Percentiles rank a stretch among this genome's conserved stretches.
phyloP scores from a whole-genome alignment of 2,113 vertebrate genomes.

The Sclerurus mexicanus region DNA sequence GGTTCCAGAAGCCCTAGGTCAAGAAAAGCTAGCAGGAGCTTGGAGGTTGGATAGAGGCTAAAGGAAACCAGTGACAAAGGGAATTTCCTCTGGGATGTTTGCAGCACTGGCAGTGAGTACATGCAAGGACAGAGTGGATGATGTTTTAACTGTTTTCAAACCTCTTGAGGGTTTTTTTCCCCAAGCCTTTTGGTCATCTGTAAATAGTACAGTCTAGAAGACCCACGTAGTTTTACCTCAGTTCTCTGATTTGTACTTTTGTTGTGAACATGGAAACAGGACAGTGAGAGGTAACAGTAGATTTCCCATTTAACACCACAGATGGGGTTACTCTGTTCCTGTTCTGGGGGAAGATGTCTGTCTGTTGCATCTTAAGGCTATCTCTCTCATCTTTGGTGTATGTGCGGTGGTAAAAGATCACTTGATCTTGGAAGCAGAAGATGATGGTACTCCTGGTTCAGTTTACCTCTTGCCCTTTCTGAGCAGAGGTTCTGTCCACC shows the following conservation, averaged over 20 bases:
- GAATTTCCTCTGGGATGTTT: not conserved
- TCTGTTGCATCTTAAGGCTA: not conserved
- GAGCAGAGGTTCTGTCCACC: not conserved
- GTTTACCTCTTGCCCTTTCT: not conserved
- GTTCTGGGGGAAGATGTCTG: not conserved
- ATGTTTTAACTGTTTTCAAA: not conserved
- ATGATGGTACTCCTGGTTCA: not conserved
- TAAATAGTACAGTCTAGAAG: not conserved
- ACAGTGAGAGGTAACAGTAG: not conserved
- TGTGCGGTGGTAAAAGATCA: not conserved
- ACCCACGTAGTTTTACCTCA: not conserved
- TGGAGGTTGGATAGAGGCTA: not conserved
- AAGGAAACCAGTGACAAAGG: not conserved
- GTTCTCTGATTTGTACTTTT: not conserved
- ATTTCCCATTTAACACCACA: not conserved
- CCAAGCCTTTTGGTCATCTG: not conserved
- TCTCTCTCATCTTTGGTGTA: not conserved
- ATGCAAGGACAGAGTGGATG: not conserved
- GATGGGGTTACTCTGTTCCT: not conserved
- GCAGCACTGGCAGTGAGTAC: not conserved
- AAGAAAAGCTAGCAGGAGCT: not conserved
- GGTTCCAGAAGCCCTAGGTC: not conserved
- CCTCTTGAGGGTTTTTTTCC: not conserved
- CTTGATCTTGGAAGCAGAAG: not conserved
- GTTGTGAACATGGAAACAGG: not conserved